Evolutionary conservation across 2,888 invertebrate species (phyloP), one percentile per base, ranked within the genome.

Genomic region (Ennomos fuscantarius): DNA sequence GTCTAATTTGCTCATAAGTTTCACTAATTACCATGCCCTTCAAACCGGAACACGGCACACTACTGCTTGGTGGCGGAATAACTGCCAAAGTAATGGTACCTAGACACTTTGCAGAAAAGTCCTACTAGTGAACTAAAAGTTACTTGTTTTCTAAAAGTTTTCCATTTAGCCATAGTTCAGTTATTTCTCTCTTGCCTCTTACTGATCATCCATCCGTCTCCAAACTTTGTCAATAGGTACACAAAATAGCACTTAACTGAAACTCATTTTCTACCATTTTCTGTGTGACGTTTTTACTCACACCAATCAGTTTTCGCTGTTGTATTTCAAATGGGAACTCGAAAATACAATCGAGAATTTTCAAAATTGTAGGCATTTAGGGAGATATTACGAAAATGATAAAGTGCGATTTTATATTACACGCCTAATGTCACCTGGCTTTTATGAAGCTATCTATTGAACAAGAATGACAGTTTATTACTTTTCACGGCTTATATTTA

Each of bases 321-420:
- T 35, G 8, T 42, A 41, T 15, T 15, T 36, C 39, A 8, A 36
- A 24, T 11, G 35, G 9, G 35, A 42, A 55, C 49, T 50, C 41
- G 15, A 37, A 56, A 56, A 50, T 50, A 46, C 51, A 37, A 40
- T 43, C 40, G 47, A 42, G 47, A 47, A 9, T 46, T 46, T 45
- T 57, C 39, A 43, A 55, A 47, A 57, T 47, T 47, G 42, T 39
- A 40, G 24, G 43, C 43, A 42, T 50, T 44, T 9, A 1, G 35
- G 41, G 33, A 45, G 41, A 52, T 60, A 55, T 55, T 48, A 24
- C 37, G 39, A 11, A 48, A 48, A 55, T 60, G 55, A 60, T 60
- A 55, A 55, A 60, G 48, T 34, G 44, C 42, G 33, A 33, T 54
- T 54, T 55, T 43, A 49, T 54, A 49, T 53, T 44, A 45, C 53